Percentiles rank a stretch among this genome's conserved stretches.
phyloP scores from a whole-genome alignment of 2,113 vertebrate species.

The Hippocampus barbouri region DNA sequence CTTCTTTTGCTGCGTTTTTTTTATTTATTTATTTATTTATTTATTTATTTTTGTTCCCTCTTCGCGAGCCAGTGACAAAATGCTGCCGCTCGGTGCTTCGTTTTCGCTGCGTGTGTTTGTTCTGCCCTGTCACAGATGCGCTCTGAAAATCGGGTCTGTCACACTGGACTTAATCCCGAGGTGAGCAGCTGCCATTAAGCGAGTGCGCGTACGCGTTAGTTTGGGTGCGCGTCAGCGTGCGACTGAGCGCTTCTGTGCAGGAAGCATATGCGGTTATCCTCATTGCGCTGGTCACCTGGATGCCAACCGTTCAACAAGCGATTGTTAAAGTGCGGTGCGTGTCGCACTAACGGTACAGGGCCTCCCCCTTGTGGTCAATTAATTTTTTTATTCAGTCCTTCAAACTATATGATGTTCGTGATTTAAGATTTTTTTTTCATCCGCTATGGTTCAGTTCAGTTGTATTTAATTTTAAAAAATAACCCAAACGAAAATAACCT shows the following conservation, averaged over 20 bases:
- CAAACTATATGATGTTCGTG: no score
- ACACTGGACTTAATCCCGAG: conserved; percentile 66
- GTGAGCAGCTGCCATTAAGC: conserved; percentile 57
- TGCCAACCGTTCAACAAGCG: conserved; percentile 15
- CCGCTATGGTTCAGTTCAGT: no score
- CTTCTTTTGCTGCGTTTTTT: conserved; percentile 17
- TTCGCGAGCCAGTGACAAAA: conserved; percentile 45
- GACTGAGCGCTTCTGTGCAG: conserved; percentile 27
- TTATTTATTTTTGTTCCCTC: not conserved
- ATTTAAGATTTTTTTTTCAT: no score
- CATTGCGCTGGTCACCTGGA: conserved; percentile 29
- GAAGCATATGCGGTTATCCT: conserved; percentile 29
- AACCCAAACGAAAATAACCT: no score
- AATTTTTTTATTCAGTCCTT: no score
- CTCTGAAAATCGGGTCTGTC: conserved; percentile 61
- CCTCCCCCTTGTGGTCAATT: no score
- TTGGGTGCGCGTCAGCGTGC: not conserved
- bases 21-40: conserved; percentile 16
- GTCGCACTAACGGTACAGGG: no score
- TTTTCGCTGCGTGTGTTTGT: conserved; percentile 46
- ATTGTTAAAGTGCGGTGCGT: not conserved
- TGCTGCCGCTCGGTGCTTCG: conserved; percentile 40
- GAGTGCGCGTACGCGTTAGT: conserved; percentile 12
- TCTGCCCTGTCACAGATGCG: conserved; percentile 63
- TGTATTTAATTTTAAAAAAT: no score